These are phyloP conservation scores for Urocolius indicus DNA, from an alignment of 2,113 vertebrate genomes.

Conservation along the genomic window DNA sequence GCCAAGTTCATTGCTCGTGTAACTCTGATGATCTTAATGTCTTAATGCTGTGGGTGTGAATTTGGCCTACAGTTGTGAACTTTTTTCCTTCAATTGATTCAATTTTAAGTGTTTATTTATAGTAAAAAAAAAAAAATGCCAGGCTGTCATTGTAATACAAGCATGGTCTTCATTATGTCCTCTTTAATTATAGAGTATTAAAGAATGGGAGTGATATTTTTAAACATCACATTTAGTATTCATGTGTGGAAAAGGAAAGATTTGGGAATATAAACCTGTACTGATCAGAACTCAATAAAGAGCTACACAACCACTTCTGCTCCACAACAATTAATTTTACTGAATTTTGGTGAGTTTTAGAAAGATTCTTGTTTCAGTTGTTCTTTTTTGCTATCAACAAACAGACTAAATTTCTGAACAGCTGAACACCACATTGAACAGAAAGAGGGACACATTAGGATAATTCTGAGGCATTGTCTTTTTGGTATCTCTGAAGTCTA, in stretches of 20 bases:
- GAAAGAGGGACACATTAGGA: not conserved
- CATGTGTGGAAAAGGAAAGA: not conserved
- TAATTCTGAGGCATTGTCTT: not conserved
- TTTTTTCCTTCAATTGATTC: not conserved
- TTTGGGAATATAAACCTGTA: not conserved
- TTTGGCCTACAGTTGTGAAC: not conserved
- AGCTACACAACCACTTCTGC: not conserved
- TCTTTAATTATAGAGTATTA: constrained; percentile 5
- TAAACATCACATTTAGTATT: not conserved
- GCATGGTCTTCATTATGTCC: not conserved
- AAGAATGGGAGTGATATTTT: constrained; percentile 6
- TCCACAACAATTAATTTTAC: not conserved
- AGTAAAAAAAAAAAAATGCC: constrained; percentile 8
- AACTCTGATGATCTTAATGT: not conserved
- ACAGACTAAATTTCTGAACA: not conserved
- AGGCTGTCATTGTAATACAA: not conserved
- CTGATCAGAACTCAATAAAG: not conserved
- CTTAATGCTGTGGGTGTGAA: not conserved
- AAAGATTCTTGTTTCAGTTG: not conserved
- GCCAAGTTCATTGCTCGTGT: not conserved
- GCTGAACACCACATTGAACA: not conserved
- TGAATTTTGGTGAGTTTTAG: not conserved
- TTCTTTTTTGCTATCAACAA: not conserved
- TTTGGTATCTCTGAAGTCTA: not conserved
- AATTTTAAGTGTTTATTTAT: constrained; percentile 3